Evolutionary conservation across 2,797 vertebrate genomes (phyloP), one percentile per base, ranked within the genome.

Genomic region (Arnoldichthys spilopterus): DNA sequence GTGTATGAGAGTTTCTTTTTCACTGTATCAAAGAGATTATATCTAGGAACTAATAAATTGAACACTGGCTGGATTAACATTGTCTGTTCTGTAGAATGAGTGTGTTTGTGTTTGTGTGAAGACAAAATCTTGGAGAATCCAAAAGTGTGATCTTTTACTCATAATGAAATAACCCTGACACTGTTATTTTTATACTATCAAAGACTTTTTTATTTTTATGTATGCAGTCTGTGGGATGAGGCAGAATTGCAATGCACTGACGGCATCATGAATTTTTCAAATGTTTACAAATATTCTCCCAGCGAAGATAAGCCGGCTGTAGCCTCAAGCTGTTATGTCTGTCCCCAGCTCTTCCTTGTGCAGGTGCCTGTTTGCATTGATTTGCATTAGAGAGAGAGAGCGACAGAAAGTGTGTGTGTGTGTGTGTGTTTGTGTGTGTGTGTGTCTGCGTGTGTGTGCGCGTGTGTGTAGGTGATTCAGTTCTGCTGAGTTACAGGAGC

Each of bases 221-320:
- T 62, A 24, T 37, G 20, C 2, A 49, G 26, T 24, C 34, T 13
- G 18, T 16, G 22, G 26, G 47, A 49, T 4, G 7, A 28, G 28
- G 26, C 12, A 54, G 4, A 22, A 20, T 3, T 16, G 64, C 24
- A 28, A n/a, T 9, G 9, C 20, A 37, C 15, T 1, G 12, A 51
- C 6, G 61, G 15, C 51, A 7, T 5, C 88, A 88, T 89, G 82
- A 87, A 89, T 87, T 53, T 89, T 90, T 88, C 74, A 90, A 75
- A 79, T 74, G 3, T 56, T 58, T 70, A 40, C 32, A 87, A 53
- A 87, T 83, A 24, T 24, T 20, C 1, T 1, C 16, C 22, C 61
- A 26, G 12, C 22, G 32, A 34, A 45, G 34, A 71, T 28, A 71
- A 18, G 45, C 53, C 34, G 30, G 24, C 34, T 28, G 16, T 22